Evolutionary conservation across 2,797 vertebrate genomes (phyloP), one percentile per base, ranked within the genome.

Genomic region (Champsocephalus esox): DNA sequence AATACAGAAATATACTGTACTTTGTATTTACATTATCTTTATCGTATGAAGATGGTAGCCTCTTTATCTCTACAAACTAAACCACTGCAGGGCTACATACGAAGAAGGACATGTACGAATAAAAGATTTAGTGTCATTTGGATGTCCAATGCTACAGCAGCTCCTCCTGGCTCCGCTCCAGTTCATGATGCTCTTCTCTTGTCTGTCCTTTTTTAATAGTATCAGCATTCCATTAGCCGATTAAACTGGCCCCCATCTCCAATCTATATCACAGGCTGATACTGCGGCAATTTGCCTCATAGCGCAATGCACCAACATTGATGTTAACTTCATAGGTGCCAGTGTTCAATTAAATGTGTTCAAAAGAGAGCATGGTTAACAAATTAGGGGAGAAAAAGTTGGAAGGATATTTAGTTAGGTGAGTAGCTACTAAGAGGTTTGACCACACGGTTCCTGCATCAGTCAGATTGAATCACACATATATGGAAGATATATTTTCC

Each of bases 201-300:
- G 21, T 19, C 51, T 46, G 67, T 57, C 54, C 57, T 65, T 44
- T 49, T 78, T 67, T 88, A 85, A 86, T 69, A 80, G 85, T 14
- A 69, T 88, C 68, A 77, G 50, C 34, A 41, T 1, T 88, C 72
- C 92, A 94, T 94, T 93, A 94, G 88, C 12, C 59, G 81, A 94
- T 92, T 92, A 86, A 92, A 86, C 72, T 62, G 69, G 32, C 19
- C 12, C 7, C 4, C 3, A 63, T 13, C 62, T 73, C 78, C 32
- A 67, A 55, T 80, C 48, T 66, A 84, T 77, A 80, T 83, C 19
- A 38, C 45, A 19, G 38, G 65, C 69, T 52, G 43, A 64, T 10
- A 66, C 59, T 71, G 72, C 68, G 5, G 65, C 59, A 28, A 32
- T 70, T 69, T 24, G 2, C 9, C 43, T 56, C 51, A 84, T 64